Evolutionary conservation across 2,888 invertebrate species (phyloP).

Genomic region (Cerastis rubricosa): DNA sequence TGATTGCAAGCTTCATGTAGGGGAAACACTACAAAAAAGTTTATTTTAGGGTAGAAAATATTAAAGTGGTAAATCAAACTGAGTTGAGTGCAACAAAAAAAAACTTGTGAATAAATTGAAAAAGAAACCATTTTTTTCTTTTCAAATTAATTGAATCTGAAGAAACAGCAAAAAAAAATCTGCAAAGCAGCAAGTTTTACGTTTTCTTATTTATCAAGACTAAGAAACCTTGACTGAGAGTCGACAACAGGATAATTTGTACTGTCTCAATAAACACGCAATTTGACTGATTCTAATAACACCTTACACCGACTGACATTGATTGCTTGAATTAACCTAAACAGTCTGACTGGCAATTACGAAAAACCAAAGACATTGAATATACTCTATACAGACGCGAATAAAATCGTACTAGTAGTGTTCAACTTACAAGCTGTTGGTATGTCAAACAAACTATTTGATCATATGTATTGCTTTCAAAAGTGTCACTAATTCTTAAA

Average conservation of each 20-base stretch:
- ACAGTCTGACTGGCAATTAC: background rate
- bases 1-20: background rate
- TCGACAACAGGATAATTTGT: slow-evolving; percentile 38
- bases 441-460: too few species aligned
- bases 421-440: too few species aligned
- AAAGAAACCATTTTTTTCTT: background rate
- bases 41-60: background rate
- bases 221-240: slow-evolving; percentile 13
- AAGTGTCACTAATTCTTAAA: too few species aligned
- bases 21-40: too few species aligned
- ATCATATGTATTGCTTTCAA: too few species aligned
- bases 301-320: slow-evolving; percentile 24
- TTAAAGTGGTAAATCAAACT: background rate
- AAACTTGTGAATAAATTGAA: background rate
- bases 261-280: slow-evolving; percentile 17
- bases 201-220: slow-evolving; percentile 11
- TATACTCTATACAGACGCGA: too few species aligned
- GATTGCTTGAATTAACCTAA: slow-evolving; percentile 20
- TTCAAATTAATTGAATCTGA: background rate
- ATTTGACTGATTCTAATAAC: slow-evolving; percentile 37
- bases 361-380: slow-evolving; percentile 1
- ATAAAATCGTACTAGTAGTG: too few species aligned
- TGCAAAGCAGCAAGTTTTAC: background rate
- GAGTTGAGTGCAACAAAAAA: background rate
- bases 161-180: background rate